A percentile compares a stretch with the other conserved stretches of the same genome.
phyloP scores from a whole-genome alignment of 2,113 vertebrate genomes.

The Chlorodrepanis virens region DNA sequence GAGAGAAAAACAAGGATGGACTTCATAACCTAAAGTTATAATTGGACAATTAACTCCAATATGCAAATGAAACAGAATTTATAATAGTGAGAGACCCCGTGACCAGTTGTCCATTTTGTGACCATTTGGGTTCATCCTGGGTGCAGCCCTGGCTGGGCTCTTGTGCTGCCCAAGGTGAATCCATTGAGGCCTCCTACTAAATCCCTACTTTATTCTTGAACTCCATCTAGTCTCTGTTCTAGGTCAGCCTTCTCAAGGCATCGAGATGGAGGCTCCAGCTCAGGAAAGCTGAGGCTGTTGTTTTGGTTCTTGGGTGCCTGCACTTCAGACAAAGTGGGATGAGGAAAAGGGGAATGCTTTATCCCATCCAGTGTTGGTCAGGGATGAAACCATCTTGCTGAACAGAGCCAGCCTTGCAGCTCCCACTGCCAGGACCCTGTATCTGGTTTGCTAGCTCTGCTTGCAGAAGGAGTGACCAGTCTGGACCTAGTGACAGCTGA shows the following conservation, averaged over 20 bases:
- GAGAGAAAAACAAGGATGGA: background rate
- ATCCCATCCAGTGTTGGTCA: background rate
- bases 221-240: background rate
- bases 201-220: background rate
- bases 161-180: background rate
- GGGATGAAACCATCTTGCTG: background rate
- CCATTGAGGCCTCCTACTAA: background rate
- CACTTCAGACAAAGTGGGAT: background rate
- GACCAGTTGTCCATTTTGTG: fast-evolving
- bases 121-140: background rate
- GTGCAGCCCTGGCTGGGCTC: background rate
- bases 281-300: background rate
- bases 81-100: background rate
- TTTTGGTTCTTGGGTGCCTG: background rate
- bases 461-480: background rate
- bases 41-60: background rate
- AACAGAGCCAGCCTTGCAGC: background rate
- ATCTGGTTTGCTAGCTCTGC: background rate
- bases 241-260: background rate
- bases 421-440: background rate
- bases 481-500: background rate
- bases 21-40: background rate
- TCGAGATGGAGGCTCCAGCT: background rate
- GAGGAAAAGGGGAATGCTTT: background rate
- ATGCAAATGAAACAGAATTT: background rate